phyloP scores from a whole-genome alignment of 2,113 vertebrate species.

The Myotis yumanensis region DNA sequence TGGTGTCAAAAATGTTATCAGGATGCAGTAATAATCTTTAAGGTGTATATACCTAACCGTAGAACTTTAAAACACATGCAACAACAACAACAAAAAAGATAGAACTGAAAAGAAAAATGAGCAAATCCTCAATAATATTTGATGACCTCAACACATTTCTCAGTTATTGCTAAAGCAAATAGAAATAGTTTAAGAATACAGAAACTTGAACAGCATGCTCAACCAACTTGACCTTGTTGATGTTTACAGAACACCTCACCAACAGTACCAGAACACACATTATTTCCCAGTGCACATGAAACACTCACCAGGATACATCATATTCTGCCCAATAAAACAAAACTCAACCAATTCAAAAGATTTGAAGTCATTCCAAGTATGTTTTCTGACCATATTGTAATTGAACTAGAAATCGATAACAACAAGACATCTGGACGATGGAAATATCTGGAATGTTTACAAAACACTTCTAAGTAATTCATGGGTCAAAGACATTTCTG shows the following conservation, averaged over 20 bases:
- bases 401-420: neutral
- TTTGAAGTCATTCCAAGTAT: neutral
- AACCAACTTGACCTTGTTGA: neutral
- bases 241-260: neutral
- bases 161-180: neutral
- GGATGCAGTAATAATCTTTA: neutral
- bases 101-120: no score
- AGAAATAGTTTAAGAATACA: neutral
- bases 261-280: neutral
- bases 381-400: neutral
- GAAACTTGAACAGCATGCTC: neutral
- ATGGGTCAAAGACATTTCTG: neutral
- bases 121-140: neutral
- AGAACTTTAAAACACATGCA: no score
- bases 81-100: no score
- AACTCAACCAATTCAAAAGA: neutral
- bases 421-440: neutral
- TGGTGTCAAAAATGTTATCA: conserved; percentile 12
- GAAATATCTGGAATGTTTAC: neutral
- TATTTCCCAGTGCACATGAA: neutral
- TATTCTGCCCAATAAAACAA: conserved; percentile 28
- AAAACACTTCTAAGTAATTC: neutral
- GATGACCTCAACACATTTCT: neutral
- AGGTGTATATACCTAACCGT: neutral
- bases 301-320: neutral